Evolutionary conservation across 2,797 vertebrate species (phyloP).

Genomic region (Gorsachius magnificus): DNA sequence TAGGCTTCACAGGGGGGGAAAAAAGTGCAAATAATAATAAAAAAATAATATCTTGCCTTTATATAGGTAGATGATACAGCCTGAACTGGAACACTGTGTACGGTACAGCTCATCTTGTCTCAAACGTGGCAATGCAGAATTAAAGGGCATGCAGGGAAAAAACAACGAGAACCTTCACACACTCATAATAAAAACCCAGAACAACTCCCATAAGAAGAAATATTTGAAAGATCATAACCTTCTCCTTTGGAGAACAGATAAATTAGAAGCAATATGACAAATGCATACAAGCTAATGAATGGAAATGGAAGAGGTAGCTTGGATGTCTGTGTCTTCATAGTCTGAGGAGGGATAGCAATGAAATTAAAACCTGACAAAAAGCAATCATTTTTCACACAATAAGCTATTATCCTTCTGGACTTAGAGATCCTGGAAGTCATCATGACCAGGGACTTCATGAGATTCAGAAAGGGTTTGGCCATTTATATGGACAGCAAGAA

Average conservation of each 20-base stretch:
- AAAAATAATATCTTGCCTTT: neutral
- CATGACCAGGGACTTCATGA: neutral
- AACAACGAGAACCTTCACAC: neutral
- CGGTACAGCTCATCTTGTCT: neutral
- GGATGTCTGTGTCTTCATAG: neutral
- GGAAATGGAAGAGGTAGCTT: neutral
- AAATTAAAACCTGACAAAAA: conserved; percentile 6
- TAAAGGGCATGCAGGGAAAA: neutral
- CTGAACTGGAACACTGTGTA: neutral
- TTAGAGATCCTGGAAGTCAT: neutral
- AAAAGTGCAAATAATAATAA: neutral
- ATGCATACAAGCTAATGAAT: neutral
- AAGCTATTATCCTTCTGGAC: neutral
- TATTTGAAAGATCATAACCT: neutral
- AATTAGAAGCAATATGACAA: neutral
- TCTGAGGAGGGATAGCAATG: neutral
- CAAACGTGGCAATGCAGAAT: neutral
- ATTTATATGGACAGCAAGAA: neutral
- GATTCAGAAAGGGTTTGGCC: neutral
- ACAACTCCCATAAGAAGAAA: neutral
- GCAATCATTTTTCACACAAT: neutral
- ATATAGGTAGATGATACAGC: neutral
- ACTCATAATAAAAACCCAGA: neutral
- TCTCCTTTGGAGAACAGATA: neutral
- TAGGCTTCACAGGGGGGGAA: neutral